Evolutionary conservation across 2,888 invertebrate species (phyloP).

Genomic region (Drosophila diplacantha): DNA sequence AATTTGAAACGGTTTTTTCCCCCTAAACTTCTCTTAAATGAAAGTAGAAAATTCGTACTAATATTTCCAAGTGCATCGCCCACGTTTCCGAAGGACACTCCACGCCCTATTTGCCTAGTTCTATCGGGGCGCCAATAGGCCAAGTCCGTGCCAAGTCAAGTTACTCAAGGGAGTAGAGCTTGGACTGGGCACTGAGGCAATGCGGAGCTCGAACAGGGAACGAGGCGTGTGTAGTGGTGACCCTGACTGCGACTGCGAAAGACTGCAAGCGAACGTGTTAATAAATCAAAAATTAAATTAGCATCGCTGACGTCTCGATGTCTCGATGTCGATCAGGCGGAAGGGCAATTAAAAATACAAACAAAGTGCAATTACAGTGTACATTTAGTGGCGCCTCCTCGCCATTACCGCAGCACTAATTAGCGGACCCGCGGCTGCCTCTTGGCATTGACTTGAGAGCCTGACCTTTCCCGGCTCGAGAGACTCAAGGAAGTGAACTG

Average conservation of each 20-base stretch:
- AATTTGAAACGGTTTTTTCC: not conserved
- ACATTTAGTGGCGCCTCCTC: constrained; percentile 34
- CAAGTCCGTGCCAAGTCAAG: constrained; percentile 16
- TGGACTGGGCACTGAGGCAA: no score
- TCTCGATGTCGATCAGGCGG: constrained; percentile 45
- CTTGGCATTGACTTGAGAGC: constrained; percentile 59
- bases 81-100: constrained; percentile 50
- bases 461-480: constrained; percentile 50
- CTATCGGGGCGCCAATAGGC: constrained; percentile 36
- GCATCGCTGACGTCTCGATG: constrained; percentile 27
- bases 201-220: not conserved
- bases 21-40: not conserved
- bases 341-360: constrained; percentile 47
- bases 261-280: constrained; percentile 39
- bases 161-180: constrained; percentile 9
- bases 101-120: constrained; percentile 43
- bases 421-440: constrained; percentile 41
- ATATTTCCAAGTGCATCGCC: constrained; percentile 13
- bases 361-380: constrained; percentile 49
- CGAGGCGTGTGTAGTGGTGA: not conserved
- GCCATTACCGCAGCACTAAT: constrained; percentile 29
- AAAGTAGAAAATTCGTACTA: not conserved
- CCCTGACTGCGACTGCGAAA: constrained; percentile 12
- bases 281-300: constrained; percentile 60
- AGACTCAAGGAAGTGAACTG: constrained; percentile 28